These are phyloP conservation scores for Protonemura montana DNA, from an alignment of 2,888 invertebrate species.

Conservation along the genomic window DNA sequence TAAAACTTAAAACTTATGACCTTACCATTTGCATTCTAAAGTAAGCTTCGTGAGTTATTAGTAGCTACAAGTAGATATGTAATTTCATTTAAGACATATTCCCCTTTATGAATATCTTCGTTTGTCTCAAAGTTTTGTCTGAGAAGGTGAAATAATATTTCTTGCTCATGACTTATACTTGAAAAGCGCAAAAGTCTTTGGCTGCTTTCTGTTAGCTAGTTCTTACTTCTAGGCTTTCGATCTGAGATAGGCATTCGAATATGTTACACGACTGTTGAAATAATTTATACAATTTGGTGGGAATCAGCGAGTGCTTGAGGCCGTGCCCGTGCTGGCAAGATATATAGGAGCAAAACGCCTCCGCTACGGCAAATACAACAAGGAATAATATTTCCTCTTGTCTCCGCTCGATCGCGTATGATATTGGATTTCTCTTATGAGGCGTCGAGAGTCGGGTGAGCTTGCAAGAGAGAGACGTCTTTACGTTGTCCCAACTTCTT, in stretches of 20 bases:
- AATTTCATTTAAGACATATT: too few relatives aligned
- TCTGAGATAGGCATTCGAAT: neutral
- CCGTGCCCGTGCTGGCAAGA: neutral
- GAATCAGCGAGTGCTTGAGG: neutral
- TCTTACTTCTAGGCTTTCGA: neutral
- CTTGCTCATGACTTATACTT: too few relatives aligned
- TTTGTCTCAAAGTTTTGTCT: too few relatives aligned
- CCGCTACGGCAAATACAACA: neutral
- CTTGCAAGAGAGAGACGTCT: neutral
- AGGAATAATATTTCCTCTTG: neutral
- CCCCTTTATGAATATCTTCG: too few relatives aligned
- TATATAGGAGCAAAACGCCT: neutral
- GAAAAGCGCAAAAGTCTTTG: too few relatives aligned
- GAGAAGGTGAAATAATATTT: too few relatives aligned
- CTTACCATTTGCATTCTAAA: neutral
- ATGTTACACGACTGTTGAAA: neutral
- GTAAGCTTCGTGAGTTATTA: neutral
- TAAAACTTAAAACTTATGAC: too few relatives aligned
- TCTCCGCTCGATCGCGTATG: neutral
- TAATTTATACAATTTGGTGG: neutral
- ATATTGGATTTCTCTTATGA: conserved; percentile 12
- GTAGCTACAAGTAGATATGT: too few relatives aligned
- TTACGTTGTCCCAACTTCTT: neutral
- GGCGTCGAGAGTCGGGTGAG: neutral
- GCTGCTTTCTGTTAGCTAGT: too few relatives aligned